These are phyloP conservation scores for Anoura caudifer DNA, from an alignment of 2,113 vertebrate genomes.

Conservation along the genomic window DNA sequence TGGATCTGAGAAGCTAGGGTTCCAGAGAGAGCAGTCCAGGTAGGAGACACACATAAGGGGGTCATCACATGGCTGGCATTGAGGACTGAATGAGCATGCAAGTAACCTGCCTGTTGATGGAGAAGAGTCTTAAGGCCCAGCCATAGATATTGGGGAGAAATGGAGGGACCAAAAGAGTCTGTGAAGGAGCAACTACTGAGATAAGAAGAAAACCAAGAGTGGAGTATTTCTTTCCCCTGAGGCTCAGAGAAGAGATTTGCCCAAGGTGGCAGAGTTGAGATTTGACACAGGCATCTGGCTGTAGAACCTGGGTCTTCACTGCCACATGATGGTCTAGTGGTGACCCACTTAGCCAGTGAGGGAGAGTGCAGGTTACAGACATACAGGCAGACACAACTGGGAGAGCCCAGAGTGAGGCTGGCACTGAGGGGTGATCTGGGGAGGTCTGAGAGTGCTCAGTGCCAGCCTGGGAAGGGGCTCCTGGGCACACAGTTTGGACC, in stretches of 20 bases:
- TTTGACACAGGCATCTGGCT: neutral
- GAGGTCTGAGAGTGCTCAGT: neutral
- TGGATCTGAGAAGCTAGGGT: neutral
- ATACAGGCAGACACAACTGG: neutral
- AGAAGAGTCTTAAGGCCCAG: neutral
- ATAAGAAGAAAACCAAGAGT: neutral
- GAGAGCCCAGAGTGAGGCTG: neutral
- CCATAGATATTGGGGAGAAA: neutral
- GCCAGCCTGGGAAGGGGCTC: neutral
- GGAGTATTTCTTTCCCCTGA: neutral
- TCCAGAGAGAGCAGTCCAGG: neutral
- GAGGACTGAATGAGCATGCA: neutral
- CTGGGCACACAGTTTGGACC: neutral
- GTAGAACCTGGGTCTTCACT: neutral
- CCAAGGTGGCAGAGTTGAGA: neutral
- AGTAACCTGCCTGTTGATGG: neutral
- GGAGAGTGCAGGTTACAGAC: neutral
- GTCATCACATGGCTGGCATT: neutral
- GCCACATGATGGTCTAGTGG: neutral
- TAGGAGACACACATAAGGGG: neutral
- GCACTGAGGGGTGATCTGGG: neutral
- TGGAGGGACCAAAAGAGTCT: neutral
- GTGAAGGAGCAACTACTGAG: neutral
- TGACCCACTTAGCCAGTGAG: neutral
- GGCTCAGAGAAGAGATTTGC: neutral